Percentiles rank a stretch among this genome's conserved stretches.
These are phyloP conservation scores for Folsomia candida DNA, from an alignment of 2,888 invertebrate species.

Conservation along the genomic window DNA sequence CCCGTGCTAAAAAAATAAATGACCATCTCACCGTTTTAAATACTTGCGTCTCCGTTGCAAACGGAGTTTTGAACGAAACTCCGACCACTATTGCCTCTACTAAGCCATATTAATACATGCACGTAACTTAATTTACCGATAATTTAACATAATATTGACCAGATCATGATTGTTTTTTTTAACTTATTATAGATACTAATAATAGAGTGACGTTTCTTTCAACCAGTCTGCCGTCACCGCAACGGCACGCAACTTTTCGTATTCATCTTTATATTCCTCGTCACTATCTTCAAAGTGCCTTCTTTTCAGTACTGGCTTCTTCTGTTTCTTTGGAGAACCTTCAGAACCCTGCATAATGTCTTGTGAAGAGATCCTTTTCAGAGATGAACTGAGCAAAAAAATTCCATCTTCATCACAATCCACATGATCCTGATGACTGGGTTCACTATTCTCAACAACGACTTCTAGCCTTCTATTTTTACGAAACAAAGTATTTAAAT, in stretches of 20 bases:
- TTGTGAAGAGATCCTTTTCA: constrained; percentile 6
- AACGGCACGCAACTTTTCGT: constrained; percentile 35
- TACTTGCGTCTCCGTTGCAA: background rate
- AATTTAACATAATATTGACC: too few relatives aligned
- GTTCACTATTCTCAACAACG: background rate
- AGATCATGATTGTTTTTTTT: too few relatives aligned
- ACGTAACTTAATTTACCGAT: too few relatives aligned
- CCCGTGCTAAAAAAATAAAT: background rate
- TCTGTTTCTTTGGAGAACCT: background rate
- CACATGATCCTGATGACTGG: background rate
- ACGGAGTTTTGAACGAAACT: background rate
- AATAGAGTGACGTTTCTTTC: too few relatives aligned
- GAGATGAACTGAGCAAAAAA: constrained; percentile 26
- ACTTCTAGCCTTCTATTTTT: background rate
- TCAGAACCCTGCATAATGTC: constrained; percentile 7
- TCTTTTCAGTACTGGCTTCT: constrained; percentile 5
- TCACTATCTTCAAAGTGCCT: constrained; percentile 1
- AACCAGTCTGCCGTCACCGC: constrained; percentile 43
- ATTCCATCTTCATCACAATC: constrained; percentile 24
- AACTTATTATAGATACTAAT: background rate
- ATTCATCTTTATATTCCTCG: constrained; percentile 30
- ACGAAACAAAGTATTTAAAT: too few relatives aligned
- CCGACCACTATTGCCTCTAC: background rate
- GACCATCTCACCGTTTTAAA: background rate
- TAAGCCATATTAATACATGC: too few relatives aligned